A percentile compares a stretch with the other conserved stretches of the same genome.
Evolutionary conservation across 2,113 vertebrate genomes (phyloP).

Genomic region (Oreotrochilus melanogaster): DNA sequence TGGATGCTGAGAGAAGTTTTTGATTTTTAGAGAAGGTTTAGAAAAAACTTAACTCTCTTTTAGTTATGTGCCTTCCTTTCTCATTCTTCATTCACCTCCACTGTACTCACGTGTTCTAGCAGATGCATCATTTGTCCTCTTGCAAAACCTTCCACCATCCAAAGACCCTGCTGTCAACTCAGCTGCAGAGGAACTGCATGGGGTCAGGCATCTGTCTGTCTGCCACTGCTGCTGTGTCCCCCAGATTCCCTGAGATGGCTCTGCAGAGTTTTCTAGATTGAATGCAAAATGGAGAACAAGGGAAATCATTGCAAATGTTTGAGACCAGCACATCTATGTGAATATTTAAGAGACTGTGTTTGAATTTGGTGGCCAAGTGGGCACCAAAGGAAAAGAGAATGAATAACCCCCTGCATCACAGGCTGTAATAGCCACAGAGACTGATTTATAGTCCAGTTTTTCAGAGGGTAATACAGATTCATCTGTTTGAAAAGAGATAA

Average conservation of each 20-base stretch:
- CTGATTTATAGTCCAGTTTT: constrained; percentile 35
- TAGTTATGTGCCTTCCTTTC: background rate
- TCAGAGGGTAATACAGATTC: background rate
- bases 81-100: background rate
- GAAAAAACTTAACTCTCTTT: background rate
- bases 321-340: accelerated
- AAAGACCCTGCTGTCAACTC: accelerated
- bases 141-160: background rate
- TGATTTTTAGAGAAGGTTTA: background rate
- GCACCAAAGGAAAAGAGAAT: background rate
- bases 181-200: accelerated
- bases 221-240: background rate
- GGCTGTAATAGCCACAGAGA: constrained; percentile 27
- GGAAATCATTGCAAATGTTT: background rate
- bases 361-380: background rate
- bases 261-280: background rate
- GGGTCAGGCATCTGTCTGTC: accelerated
- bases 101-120: accelerated
- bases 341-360: background rate
- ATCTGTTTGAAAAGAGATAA: background rate
- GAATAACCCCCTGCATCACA: constrained; percentile 5
- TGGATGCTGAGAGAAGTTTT: background rate
- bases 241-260: background rate
- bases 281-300: background rate
- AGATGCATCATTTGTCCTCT: accelerated